Percentiles rank a stretch among this genome's conserved stretches.
Evolutionary conservation across 1,140 invertebrate genomes (phyloP).

Genomic region (Samia ricini): DNA sequence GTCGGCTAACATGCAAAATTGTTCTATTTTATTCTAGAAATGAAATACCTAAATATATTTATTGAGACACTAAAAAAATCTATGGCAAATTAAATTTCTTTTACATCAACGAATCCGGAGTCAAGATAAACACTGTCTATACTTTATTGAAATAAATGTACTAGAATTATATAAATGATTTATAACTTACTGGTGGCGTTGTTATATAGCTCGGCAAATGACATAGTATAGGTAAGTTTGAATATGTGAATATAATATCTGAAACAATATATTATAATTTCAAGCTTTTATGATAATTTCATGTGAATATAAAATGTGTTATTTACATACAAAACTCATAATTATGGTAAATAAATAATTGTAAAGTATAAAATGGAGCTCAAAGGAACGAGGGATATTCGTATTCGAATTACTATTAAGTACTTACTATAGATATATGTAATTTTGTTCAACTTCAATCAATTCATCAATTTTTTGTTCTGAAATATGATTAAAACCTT

Average conservation of each 20-base stretch:
- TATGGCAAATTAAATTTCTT: background rate
- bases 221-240: slow-evolving; percentile 17
- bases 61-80: background rate
- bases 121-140: background rate
- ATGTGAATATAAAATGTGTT: no score
- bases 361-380: no score
- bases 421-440: no score
- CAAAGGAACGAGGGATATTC: no score
- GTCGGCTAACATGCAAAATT: slow-evolving; percentile 51
- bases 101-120: background rate
- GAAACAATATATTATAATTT: slow-evolving; percentile 24
- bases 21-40: slow-evolving; percentile 57
- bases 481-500: no score
- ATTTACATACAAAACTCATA: no score
- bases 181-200: slow-evolving; percentile 42
- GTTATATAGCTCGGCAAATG: slow-evolving; percentile 48
- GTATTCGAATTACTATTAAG: no score
- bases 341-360: slow-evolving; percentile 19
- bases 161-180: background rate
- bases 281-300: slow-evolving; percentile 2
- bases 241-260: slow-evolving; percentile 29
- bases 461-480: no score
- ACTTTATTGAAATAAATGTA: background rate
- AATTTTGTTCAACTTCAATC: no score
- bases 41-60: background rate